Base-by-base conservation (phyloP, 2,113 vertebrate species). In the Synchiropus splendidus region DNA sequence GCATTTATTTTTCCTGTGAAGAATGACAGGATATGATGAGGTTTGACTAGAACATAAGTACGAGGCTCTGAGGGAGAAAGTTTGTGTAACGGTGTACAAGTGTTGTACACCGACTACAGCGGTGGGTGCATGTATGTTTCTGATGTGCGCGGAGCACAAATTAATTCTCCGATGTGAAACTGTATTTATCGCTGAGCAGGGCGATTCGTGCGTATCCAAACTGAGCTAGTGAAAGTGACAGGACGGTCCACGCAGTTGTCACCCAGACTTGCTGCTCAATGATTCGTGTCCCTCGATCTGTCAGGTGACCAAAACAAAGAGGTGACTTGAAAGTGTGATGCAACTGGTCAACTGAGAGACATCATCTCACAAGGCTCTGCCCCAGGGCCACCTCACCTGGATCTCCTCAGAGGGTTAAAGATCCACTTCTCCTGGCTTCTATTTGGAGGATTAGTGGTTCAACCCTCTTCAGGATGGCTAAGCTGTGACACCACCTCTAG, bases 221-320 rank as follows among this genome's bases (percentile, higher is more conserved):
- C 71, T 49, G 65, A 61, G 56, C 43, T 46, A 32, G 52, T 58
- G 39, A 16, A 40, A 65, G 48, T 82, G 77, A 72, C 77, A 70
- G 51, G 59, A 64, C 30, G 54, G 74, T 64, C 51, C 65, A 58
- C 12, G 48, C 60, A 55, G 56, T 64, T 54, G 58, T 70, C 42
- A 54, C 52, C 46, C 40, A 58, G 45, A 69, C 36, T 36, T 61
- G 18, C 51, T 60, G 74, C 42, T 66, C 62, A 63, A 37, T 72
- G 66, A 71, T 67, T 79, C 68, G 63, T 64, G 53, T 70, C 69
- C 47, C 48, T 54, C 73, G 61, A 65, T 79, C 71, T 75, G 69
- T 75, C 69, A 42, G 47, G 34, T 12, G 10, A 16, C 48, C 33
- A 18, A 14, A 37, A 3, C 16, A 37, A 16, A 27, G 4, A 27